Base-by-base conservation (phyloP, 2,797 vertebrate species). In the Coracias cyanogaster region DNA sequence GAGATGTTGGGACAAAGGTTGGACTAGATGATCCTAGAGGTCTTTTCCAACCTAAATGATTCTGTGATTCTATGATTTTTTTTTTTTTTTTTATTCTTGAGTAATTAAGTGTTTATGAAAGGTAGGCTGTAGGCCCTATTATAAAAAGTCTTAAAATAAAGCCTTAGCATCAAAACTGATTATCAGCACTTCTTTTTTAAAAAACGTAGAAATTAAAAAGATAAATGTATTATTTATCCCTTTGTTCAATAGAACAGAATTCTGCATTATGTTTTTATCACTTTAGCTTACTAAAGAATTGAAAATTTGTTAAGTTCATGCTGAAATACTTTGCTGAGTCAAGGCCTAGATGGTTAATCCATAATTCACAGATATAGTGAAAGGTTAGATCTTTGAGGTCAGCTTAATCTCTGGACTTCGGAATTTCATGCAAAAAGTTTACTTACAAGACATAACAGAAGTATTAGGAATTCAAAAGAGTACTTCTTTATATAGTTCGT, bases 401-500 rank as follows among this genome's bases (percentile, higher is more conserved):
- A 94, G 39, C 22, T 86, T 92, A 31, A 65, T 85, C 71, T 78
- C 82, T 85, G 80, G 85, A 93, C 28, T 91, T 95, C 48, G 45
- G 48, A 97, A 93, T 82, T 71, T 74, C 51, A 70, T 61, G 25
- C 6, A 16, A 89, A 70, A 86, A 90, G 7, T 90, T 95, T 97
- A 83, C 86, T 96, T 94, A 90, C 25, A 88, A 90, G 31, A 43
- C 70, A 64, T 82, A 96, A 46, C 15, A 67, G 52, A 76, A 20
- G 48, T 92, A 60, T 95, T 95, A 96, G 97, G 82, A 79, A 97
- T 97, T 95, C 89, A 82, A 54, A 95, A 93, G 66, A 93, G 58
- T 84, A 67, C 84, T 94, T 94, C 79, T 93, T 97, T 88, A 94
- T 85, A 61, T 12, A 77, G 65, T 94, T 96, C 81, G 95, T 94